These are phyloP conservation scores for Dryadula phaetusa DNA, from an alignment of 2,888 invertebrate genomes.

Conservation along the genomic window DNA sequence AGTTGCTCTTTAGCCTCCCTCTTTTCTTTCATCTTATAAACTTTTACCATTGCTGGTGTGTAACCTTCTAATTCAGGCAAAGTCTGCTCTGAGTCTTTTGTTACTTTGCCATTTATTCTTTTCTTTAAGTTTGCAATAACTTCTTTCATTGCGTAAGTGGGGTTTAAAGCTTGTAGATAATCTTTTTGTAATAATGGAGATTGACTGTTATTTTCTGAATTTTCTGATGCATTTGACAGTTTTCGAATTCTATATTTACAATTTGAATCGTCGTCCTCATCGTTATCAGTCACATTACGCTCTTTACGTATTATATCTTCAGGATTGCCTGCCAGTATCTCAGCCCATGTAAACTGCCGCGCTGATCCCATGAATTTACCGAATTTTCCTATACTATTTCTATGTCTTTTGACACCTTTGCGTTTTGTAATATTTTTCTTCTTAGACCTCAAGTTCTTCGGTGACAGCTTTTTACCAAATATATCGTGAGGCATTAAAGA, in stretches of 20 bases:
- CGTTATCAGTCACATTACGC: constrained; percentile 58
- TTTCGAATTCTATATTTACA: constrained; percentile 77
- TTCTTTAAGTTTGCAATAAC: constrained; percentile 86
- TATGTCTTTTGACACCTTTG: constrained; percentile 71
- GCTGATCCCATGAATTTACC: constrained; percentile 82
- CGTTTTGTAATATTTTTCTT: constrained; percentile 77
- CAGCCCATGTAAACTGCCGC: constrained; percentile 87
- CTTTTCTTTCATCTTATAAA: constrained; percentile 77
- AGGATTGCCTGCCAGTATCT: constrained; percentile 86
- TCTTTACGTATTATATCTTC: constrained; percentile 85
- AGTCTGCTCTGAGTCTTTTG: constrained; percentile 60
- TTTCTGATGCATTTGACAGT: constrained; percentile 70
- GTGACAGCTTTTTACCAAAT: constrained; percentile 81
- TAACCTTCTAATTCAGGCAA: constrained; percentile 67
- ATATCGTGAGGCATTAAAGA: constrained; percentile 79
- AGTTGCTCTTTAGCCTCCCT: constrained; percentile 70
- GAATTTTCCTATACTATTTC: constrained; percentile 78
- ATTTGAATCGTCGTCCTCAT: constrained; percentile 67
- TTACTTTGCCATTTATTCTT: constrained; percentile 66
- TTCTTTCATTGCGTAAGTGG: constrained; percentile 89
- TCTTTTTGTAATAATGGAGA: constrained; percentile 72
- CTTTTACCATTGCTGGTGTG: constrained; percentile 84
- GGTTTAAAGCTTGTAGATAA: constrained; percentile 81
- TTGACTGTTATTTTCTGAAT: constrained; percentile 62
- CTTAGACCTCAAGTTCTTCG: constrained; percentile 86